These are phyloP conservation scores for Danio tinwini DNA, from an alignment of 2,797 vertebrate species.

Conservation along the genomic window DNA sequence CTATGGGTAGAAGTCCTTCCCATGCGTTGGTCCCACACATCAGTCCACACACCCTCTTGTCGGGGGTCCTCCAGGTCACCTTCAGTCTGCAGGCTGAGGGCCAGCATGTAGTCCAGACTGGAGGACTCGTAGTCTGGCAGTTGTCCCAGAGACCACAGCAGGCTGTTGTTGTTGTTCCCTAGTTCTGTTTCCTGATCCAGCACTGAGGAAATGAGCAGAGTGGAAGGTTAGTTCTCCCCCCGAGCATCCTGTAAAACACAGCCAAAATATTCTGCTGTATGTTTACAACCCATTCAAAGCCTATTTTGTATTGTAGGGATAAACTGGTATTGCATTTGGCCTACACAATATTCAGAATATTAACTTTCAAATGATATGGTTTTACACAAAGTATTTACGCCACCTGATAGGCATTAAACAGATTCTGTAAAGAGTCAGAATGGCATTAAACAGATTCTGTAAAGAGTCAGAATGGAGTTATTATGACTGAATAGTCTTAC, in stretches of 20 bases:
- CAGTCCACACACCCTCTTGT: slow-evolving; percentile 72
- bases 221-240: slow-evolving; percentile 21
- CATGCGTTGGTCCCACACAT: slow-evolving; percentile 76
- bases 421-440: too few species aligned
- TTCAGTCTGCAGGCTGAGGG: slow-evolving; percentile 88
- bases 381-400: too few species aligned
- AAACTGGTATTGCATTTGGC: not conserved
- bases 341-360: too few species aligned
- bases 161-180: slow-evolving; percentile 66
- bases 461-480: too few species aligned
- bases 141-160: slow-evolving; percentile 60
- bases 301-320: not conserved
- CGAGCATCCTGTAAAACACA: slow-evolving; percentile 1
- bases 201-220: slow-evolving; percentile 66
- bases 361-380: too few species aligned
- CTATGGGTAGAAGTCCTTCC: slow-evolving; percentile 59
- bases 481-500: too few species aligned
- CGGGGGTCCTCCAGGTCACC: slow-evolving; percentile 71
- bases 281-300: not conserved
- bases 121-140: slow-evolving; percentile 76
- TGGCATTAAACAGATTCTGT: too few species aligned
- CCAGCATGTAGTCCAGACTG: slow-evolving; percentile 88
- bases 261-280: not conserved
- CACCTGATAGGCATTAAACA: too few species aligned
- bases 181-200: slow-evolving; percentile 67